Evolutionary conservation across 2,797 vertebrate species (phyloP).

Genomic region (Todus mexicanus): DNA sequence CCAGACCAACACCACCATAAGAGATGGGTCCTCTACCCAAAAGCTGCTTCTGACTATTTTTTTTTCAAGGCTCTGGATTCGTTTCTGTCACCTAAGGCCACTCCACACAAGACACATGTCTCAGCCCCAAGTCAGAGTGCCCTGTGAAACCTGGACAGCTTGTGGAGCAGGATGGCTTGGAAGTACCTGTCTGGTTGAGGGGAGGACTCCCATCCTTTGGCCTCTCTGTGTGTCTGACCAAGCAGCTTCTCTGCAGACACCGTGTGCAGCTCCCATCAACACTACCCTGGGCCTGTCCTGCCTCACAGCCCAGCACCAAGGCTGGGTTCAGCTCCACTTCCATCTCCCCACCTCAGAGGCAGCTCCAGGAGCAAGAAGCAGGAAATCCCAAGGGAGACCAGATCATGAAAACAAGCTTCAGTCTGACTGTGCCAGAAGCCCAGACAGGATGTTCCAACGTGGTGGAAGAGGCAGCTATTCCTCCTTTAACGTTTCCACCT

Average conservation of each 20-base stretch:
- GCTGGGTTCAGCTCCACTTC: not conserved
- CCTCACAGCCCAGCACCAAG: not conserved
- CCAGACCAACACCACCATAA: not conserved
- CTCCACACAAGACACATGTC: not conserved
- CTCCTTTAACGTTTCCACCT: not conserved
- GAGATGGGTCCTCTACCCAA: not conserved
- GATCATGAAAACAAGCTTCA: not conserved
- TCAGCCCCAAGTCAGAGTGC: not conserved
- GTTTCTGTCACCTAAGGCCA: not conserved
- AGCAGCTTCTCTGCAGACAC: not conserved
- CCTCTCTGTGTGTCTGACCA: not conserved
- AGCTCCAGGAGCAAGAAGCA: not conserved
- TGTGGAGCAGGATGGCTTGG: no score
- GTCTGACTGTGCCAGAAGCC: not conserved
- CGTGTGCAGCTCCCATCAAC: not conserved
- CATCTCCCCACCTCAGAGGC: not conserved
- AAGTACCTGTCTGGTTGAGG: no score
- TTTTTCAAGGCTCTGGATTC: not conserved
- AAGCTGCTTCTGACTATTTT: not conserved
- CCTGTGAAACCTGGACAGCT: not conserved
- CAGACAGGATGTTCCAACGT: not conserved
- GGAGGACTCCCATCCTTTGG: not conserved
- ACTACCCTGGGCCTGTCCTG: not conserved
- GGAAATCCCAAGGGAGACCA: not conserved
- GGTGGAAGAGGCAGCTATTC: not conserved